These are phyloP conservation scores for Eumeta japonica DNA, from an alignment of 1,140 invertebrate genomes.

Conservation along the genomic window DNA sequence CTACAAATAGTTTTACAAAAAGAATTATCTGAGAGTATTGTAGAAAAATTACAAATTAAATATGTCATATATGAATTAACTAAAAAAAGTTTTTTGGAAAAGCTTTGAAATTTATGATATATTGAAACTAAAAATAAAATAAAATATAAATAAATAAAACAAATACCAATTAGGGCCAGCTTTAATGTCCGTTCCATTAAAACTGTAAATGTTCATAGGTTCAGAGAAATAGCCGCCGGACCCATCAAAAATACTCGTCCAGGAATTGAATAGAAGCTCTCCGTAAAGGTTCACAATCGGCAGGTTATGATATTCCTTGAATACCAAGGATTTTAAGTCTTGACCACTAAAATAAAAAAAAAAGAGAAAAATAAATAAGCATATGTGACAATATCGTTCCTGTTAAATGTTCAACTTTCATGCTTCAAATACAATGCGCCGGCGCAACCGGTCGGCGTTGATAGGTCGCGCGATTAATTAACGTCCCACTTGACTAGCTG, in stretches of 20 bases:
- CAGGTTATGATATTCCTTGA: conserved; percentile 73
- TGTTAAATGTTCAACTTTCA: no score
- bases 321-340: conserved; percentile 87
- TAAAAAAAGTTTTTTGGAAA: no score
- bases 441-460: no score
- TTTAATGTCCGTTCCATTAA: conserved; percentile 87
- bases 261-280: conserved; percentile 88
- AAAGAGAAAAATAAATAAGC: no score
- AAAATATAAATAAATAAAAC: not conserved
- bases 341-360: conserved; percentile 62
- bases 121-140: not conserved
- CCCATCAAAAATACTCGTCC: conserved; percentile 83
- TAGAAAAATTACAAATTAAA: no score
- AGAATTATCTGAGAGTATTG: no score
- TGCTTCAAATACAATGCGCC: no score
- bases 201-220: conserved; percentile 85
- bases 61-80: not conserved
- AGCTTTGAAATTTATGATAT: no score
- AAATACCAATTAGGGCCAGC: conserved; percentile 62
- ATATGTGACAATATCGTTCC: no score
- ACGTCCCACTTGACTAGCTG: no score
- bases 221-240: conserved; percentile 75
- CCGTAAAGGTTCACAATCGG: conserved; percentile 88
- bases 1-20: no score
- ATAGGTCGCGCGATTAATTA: no score